Evolutionary conservation across 2,888 invertebrate genomes (phyloP).

Genomic region (Hoplodrina ambigua): DNA sequence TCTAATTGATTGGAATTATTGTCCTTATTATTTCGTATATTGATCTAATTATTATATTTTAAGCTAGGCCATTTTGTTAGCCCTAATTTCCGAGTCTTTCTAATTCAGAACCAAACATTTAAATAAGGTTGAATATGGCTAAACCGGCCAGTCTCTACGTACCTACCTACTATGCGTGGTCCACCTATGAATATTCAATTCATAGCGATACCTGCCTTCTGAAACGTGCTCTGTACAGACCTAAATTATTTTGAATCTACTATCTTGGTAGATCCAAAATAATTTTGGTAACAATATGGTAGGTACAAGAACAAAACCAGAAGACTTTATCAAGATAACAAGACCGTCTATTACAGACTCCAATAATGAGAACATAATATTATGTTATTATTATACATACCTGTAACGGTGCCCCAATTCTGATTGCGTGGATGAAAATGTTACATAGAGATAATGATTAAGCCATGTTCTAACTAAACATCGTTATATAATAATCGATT

Average conservation of each 20-base stretch:
- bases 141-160: not conserved
- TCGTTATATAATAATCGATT: not conserved
- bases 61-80: too few species aligned
- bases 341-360: conserved; percentile 18
- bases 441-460: conserved; percentile 12
- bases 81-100: too few species aligned
- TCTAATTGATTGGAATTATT: too few species aligned
- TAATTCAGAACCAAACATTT: not conserved
- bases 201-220: not conserved
- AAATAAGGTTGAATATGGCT: not conserved
- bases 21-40: too few species aligned
- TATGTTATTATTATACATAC: conserved; percentile 16
- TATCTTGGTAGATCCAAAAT: not conserved
- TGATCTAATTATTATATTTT: too few species aligned
- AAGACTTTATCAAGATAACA: conserved; percentile 38
- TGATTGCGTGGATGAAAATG: conserved; percentile 5
- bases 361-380: conserved; percentile 36
- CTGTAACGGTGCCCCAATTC: conserved; percentile 8
- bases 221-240: not conserved
- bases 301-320: conserved; percentile 11
- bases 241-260: not conserved
- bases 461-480: not conserved
- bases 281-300: not conserved
- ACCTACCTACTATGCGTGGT: too few species aligned
- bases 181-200: not conserved